Conservation (phyloP, 2,888 invertebrate species). For the Mayetiola destructor region DNA sequence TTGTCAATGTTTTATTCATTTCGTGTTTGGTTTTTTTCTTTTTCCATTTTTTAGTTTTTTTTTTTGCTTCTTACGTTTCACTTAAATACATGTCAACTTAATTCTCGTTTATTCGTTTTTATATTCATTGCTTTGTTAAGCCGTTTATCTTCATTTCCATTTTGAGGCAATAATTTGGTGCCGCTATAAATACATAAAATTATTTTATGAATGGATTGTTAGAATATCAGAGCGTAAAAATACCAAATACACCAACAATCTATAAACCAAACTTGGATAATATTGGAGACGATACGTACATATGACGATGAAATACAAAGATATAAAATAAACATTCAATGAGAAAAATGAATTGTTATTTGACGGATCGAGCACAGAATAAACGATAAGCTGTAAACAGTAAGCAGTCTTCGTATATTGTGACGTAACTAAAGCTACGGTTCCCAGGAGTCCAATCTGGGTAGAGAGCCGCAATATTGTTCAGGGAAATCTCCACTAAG, state of each 20-base stretch:
- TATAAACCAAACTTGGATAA: background rate
- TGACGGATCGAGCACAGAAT: background rate
- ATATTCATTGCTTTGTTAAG: background rate
- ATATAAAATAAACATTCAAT: no score
- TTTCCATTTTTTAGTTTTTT: background rate
- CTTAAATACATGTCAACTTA: background rate
- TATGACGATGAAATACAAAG: no score
- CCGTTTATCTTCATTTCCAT: background rate
- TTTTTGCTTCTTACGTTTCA: background rate
- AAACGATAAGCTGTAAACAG: background rate
- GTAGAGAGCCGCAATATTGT: no score
- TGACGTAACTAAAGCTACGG: no score
- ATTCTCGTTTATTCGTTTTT: background rate
- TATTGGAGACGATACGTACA: background rate
- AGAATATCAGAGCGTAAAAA: constrained; percentile 3
- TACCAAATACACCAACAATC: background rate
- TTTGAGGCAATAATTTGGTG: constrained; percentile 10
- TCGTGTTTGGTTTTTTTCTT: background rate
- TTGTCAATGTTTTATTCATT: background rate
- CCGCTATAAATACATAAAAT: constrained; percentile 9
- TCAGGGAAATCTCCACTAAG: no score
- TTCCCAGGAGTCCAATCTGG: no score
- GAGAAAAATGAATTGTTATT: no score
- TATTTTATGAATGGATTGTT: constrained; percentile 13
- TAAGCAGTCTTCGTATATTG: no score